phyloP scores from a whole-genome alignment of 2,113 vertebrate species.

The Oreochromis niloticus region DNA sequence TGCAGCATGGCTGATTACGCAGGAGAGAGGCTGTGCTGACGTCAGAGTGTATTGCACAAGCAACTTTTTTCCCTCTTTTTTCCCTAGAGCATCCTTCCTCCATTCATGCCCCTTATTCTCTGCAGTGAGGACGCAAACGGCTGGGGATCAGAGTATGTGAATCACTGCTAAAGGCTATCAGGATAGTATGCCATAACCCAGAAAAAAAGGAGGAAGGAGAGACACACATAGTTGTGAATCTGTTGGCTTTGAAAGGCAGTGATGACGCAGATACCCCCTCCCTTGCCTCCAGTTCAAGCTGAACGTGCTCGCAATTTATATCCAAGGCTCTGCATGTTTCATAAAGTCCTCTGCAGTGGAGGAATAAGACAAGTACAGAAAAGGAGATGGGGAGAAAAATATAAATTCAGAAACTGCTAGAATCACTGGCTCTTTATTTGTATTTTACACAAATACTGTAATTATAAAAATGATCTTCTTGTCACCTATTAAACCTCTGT shows the following conservation, averaged over 20 bases:
- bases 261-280: constrained; percentile 33
- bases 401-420: not conserved
- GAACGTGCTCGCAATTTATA: constrained; percentile 42
- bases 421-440: not conserved
- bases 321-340: constrained; percentile 21
- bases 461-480: not conserved
- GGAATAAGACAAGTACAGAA: not conserved
- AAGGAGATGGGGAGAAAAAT: not conserved
- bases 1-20: not conserved
- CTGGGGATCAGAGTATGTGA: not conserved
- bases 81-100: not conserved
- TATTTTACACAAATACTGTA: not conserved
- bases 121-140: not conserved
- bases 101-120: not conserved
- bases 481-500: not conserved
- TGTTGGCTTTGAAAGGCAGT: constrained; percentile 3
- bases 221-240: not conserved
- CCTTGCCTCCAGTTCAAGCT: not conserved
- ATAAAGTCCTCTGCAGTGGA: constrained; percentile 13
- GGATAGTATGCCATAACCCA: not conserved
- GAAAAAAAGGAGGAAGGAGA: not conserved
- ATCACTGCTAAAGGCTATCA: constrained; percentile 4
- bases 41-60: constrained; percentile 25
- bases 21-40: constrained; percentile 4
- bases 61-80: not conserved